Evolutionary conservation across 1,140 invertebrate genomes (phyloP), one percentile per base, ranked within the genome.

Genomic region (Cydia splendana): DNA sequence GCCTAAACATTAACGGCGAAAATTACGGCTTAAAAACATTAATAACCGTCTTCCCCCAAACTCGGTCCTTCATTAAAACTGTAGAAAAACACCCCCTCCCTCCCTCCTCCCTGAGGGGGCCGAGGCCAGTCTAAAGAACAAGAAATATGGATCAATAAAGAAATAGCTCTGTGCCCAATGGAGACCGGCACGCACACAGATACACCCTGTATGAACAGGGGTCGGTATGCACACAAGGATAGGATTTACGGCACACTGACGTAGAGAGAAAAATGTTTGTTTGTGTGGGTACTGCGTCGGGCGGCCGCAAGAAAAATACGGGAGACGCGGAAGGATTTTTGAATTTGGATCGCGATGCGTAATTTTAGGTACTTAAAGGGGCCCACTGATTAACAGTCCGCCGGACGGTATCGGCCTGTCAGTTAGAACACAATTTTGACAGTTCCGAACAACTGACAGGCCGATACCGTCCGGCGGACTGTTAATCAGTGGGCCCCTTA

Each of bases 91-190:
- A 88, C 89, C 91, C 84, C 87, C 45, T 18, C 67, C 78, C 69
- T 42, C 34, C 89, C 91, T 84, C 87, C 45, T 13, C 71, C 78
- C 67, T 45, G 28, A 38, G 76, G 77, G 77, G 79, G 48, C 79
- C 62, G 77, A 76, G 89, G 89, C 75, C 88, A 92, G 89, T 92
- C 90, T 92, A 84, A 93, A 93, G 91, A 93, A 93, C 88, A 93
- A 93, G 91, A 93, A 93, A 93, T 93, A 93, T 93, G 91, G 91
- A 93, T 93, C 91, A 90, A 93, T 93, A 92, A 92, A 93, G 91
- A 93, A 93, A 92, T 93, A 85, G 90, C 91, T 85, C 84, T 24
- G 87, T 91, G 91, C 88, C 91, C 91, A 93, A 93, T 93, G 87
- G 85, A 88, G 86, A 90, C 86, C 87, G 88, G 85, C 84, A 91